Evolutionary conservation across 2,888 invertebrate genomes (phyloP).

Genomic region (Peribatodes rhomboidaria): DNA sequence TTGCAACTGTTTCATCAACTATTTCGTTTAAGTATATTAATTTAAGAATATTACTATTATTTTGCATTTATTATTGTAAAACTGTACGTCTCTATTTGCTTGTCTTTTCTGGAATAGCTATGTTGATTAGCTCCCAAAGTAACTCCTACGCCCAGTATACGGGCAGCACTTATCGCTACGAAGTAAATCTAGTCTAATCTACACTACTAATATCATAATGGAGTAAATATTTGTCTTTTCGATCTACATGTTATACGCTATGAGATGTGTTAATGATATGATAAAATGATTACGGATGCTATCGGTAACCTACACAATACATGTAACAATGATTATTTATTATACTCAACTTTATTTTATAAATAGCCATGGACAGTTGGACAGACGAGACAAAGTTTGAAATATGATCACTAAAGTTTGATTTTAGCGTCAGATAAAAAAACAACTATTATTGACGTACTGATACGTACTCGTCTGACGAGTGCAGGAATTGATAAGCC

Average conservation of each 20-base stretch:
- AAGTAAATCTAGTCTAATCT: constrained; percentile 64
- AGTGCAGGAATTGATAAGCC: too few relatives aligned
- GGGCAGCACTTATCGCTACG: constrained; percentile 68
- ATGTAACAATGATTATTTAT: constrained; percentile 36
- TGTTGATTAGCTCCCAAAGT: constrained; percentile 44
- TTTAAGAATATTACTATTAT: not conserved
- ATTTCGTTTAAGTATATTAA: too few relatives aligned
- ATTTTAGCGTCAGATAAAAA: constrained; percentile 3
- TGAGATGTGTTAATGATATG: constrained; percentile 84
- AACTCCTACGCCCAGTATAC: constrained; percentile 63
- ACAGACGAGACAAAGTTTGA: constrained; percentile 47
- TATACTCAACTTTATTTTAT: constrained; percentile 52
- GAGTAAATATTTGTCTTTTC: constrained; percentile 71
- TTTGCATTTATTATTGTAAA: too few relatives aligned
- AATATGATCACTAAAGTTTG: not conserved
- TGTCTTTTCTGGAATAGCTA: constrained; percentile 10
- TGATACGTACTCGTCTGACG: too few relatives aligned
- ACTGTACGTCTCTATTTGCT: constrained; percentile 18
- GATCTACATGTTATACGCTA: constrained; percentile 76
- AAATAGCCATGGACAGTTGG: constrained; percentile 53
- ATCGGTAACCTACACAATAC: constrained; percentile 19
- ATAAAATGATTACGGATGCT: constrained; percentile 65
- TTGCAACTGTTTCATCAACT: too few relatives aligned
- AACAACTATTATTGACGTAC: too few relatives aligned
- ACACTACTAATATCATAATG: constrained; percentile 66